Evolutionary conservation across 2,797 vertebrate genomes (phyloP).

Genomic region (Syndactyla subalaris): DNA sequence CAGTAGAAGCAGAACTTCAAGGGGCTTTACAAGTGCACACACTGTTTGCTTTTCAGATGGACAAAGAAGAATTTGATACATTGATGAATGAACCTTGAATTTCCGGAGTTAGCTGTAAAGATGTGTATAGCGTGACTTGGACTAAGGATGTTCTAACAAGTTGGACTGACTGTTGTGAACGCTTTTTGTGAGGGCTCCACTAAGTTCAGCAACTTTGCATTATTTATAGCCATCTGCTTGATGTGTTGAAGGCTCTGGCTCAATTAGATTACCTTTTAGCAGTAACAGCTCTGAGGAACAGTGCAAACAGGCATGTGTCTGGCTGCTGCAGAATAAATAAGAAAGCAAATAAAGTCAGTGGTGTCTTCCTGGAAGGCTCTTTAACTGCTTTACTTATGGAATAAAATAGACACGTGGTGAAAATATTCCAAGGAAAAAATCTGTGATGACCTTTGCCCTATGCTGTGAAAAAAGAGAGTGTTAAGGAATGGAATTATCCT

Average conservation of each 20-base stretch:
- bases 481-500: not conserved
- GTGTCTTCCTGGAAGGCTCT: not conserved
- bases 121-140: not conserved
- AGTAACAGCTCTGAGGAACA: constrained; percentile 8
- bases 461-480: not conserved
- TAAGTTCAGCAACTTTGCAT: constrained; percentile 28
- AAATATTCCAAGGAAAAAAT: not conserved
- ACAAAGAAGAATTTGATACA: not conserved
- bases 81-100: not conserved
- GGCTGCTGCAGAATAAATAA: not conserved
- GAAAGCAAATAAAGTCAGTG: not conserved
- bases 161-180: not conserved
- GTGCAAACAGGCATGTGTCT: not conserved
- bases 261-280: constrained; percentile 47
- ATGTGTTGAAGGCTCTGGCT: constrained; percentile 35
- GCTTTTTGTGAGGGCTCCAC: not conserved
- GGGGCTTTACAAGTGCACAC: not conserved
- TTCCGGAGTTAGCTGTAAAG: not conserved
- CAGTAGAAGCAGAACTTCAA: not conserved
- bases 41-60: not conserved
- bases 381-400: not conserved
- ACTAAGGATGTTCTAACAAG: constrained; percentile 5
- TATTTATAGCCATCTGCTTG: constrained; percentile 52
- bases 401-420: not conserved
- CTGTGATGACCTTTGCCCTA: not conserved